Percentiles rank a stretch among this genome's conserved stretches.
These are phyloP conservation scores for Mionectes macconnelli DNA, from an alignment of 2,113 vertebrate genomes.

Conservation along the genomic window DNA sequence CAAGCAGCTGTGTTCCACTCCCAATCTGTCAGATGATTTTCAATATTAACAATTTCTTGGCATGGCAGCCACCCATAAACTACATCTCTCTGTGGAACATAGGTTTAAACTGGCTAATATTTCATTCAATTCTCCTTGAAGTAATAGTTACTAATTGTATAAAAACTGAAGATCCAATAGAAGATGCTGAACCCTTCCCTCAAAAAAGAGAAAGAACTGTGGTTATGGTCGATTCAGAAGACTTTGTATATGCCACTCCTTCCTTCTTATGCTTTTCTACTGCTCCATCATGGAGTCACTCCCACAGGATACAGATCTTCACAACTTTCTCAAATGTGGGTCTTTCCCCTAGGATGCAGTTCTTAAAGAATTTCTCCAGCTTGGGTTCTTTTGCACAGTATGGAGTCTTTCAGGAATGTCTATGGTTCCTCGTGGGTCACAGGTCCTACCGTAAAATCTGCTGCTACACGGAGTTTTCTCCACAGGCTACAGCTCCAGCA, in stretches of 20 bases:
- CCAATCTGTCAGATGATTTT: background rate
- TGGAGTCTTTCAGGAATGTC: background rate
- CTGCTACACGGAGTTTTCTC: background rate
- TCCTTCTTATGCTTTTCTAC: background rate
- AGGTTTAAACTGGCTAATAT: constrained; percentile 27
- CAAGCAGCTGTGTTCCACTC: background rate
- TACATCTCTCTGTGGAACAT: background rate
- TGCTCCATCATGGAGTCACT: background rate
- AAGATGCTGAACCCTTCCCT: background rate
- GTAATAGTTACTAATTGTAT: constrained; percentile 13
- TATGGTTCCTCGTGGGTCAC: too few species aligned
- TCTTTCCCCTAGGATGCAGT: background rate
- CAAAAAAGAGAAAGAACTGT: background rate
- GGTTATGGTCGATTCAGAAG: background rate
- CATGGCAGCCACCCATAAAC: background rate
- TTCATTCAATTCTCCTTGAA: background rate
- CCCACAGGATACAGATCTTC: background rate
- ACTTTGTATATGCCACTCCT: background rate
- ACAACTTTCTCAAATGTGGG: fast-evolving
- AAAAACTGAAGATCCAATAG: background rate
- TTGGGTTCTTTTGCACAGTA: background rate
- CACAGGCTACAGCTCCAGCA: background rate
- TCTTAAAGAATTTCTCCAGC: background rate
- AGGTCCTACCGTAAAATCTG: background rate
- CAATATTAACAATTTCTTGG: constrained; percentile 43